Percentiles rank a stretch among this genome's conserved stretches.
Evolutionary conservation across 2,797 vertebrate genomes (phyloP).

Genomic region (Potorous gilbertii): DNA sequence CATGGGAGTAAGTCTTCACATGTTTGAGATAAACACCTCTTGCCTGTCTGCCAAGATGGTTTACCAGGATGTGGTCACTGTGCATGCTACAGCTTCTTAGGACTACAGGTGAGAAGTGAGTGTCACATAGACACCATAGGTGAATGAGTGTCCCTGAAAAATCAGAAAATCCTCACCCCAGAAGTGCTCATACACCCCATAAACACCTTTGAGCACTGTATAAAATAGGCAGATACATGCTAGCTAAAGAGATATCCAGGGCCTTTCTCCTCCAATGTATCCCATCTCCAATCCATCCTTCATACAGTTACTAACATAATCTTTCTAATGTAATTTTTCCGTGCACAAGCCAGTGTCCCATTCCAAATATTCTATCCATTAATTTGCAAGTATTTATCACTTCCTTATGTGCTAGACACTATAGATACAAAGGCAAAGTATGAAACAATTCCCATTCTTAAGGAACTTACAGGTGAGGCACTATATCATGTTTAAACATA

Average conservation of each 20-base stretch:
- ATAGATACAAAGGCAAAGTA: neutral
- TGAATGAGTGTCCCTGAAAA: neutral
- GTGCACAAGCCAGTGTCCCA: no score
- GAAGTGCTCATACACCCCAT: neutral
- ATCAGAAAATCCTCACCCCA: neutral
- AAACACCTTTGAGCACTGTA: neutral
- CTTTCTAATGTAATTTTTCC: no score
- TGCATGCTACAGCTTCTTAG: neutral
- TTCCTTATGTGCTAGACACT: neutral
- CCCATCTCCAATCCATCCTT: neutral
- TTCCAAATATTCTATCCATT: neutral
- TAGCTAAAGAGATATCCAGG: neutral
- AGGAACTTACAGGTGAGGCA: neutral
- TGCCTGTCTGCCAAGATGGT: neutral
- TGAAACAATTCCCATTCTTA: neutral
- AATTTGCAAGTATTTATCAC: neutral
- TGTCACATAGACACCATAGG: neutral
- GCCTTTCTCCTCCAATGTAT: neutral
- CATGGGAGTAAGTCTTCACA: neutral
- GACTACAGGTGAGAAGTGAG: neutral
- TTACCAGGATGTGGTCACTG: neutral
- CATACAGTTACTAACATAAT: no score
- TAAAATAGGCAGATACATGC: neutral
- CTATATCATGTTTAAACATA: neutral
- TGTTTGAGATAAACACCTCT: neutral